Evolutionary conservation across 2,888 invertebrate species (phyloP).

Genomic region (Lasioglossum villosulum): DNA sequence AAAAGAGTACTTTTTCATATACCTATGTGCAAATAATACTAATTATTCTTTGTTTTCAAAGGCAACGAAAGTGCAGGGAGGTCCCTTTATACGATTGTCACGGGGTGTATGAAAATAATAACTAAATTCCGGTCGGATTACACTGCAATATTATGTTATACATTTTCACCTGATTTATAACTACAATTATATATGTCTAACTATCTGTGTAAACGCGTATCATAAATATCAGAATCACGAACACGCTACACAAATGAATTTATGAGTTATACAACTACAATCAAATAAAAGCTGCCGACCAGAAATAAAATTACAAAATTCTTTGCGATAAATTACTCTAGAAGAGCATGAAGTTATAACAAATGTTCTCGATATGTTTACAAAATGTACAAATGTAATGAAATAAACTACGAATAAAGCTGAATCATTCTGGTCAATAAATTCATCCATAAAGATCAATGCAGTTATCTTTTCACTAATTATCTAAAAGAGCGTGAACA

Average conservation of each 20-base stretch:
- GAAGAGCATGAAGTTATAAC: background rate
- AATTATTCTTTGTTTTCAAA: background rate
- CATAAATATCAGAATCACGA: background rate
- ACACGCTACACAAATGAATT: background rate
- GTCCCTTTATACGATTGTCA: background rate
- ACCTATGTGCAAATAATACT: background rate
- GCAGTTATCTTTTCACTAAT: no score
- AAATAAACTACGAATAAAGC: background rate
- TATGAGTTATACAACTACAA: background rate
- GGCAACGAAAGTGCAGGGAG: background rate
- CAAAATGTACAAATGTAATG: background rate
- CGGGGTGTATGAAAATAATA: background rate
- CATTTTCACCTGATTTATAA: background rate
- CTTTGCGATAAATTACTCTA: background rate
- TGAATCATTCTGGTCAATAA: background rate
- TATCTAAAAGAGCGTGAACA: no score
- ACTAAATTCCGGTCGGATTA: background rate
- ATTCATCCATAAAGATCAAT: background rate
- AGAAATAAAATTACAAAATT: constrained; percentile 9
- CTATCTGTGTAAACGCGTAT: background rate
- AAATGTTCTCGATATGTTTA: background rate
- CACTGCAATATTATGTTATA: background rate
- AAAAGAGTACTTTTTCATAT: background rate
- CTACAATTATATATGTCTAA: background rate
- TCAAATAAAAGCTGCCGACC: background rate